phyloP scores from a whole-genome alignment of 2,888 invertebrate genomes.

The Thelaira solivaga region DNA sequence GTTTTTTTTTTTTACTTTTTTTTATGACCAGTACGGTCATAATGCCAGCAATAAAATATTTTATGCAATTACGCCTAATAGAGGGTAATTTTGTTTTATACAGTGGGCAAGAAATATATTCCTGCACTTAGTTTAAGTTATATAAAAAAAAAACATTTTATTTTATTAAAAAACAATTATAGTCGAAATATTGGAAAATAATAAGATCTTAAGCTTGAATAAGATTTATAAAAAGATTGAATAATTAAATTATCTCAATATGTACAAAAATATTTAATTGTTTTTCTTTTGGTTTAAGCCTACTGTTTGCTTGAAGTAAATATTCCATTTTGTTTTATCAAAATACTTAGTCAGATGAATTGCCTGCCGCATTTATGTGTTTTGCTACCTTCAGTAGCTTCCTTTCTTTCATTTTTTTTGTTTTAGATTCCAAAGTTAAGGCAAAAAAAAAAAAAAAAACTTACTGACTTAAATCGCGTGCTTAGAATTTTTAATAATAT shows the following conservation, averaged over 20 bases:
- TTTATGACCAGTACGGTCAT: background rate
- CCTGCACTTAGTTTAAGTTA: background rate
- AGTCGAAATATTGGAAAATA: too few relatives aligned
- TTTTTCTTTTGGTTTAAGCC: too few relatives aligned
- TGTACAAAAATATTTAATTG: background rate
- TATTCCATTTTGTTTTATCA: conserved; percentile 21
- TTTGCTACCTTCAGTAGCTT: background rate
- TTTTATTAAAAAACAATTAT: too few relatives aligned
- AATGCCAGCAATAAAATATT: background rate
- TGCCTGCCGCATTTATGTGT: background rate
- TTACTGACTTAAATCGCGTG: conserved; percentile 60
- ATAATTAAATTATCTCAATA: too few relatives aligned
- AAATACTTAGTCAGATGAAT: conserved; percentile 3
- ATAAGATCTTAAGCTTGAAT: too few relatives aligned
- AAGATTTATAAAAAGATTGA: too few relatives aligned
- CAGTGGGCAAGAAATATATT: background rate
- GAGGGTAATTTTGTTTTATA: background rate
- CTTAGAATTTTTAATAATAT: conserved; percentile 57
- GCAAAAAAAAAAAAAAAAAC: conserved; percentile 6
- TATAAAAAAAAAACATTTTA: too few relatives aligned
- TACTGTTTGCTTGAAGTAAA: too few relatives aligned
- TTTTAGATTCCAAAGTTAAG: background rate
- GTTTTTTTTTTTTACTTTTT: background rate
- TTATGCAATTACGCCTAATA: background rate
- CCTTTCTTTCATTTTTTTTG: background rate